Conservation (phyloP, 2,113 vertebrate genomes). For the Cephalopterus ornatus region DNA sequence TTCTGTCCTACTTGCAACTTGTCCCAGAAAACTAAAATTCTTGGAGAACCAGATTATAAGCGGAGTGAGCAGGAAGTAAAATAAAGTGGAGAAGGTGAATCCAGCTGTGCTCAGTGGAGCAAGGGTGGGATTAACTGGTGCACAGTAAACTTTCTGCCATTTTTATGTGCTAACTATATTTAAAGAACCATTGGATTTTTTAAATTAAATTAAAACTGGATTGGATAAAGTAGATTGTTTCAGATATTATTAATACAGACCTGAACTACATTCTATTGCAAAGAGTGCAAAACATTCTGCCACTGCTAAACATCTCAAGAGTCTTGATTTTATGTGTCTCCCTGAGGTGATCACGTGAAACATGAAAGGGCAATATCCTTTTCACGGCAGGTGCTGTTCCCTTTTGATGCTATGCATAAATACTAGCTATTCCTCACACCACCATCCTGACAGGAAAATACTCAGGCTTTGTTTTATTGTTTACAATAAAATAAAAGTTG, state of each 20-base stretch:
- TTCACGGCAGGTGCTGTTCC: not conserved
- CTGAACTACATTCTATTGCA: not conserved
- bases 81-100: not conserved
- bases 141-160: not conserved
- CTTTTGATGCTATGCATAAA: not conserved
- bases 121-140: not conserved
- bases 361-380: not conserved
- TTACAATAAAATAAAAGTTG: not conserved
- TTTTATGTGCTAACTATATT: not conserved
- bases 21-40: not conserved
- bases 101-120: not conserved
- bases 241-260: not conserved
- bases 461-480: not conserved
- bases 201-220: not conserved
- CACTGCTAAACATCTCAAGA: not conserved
- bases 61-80: not conserved
- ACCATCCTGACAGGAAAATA: not conserved
- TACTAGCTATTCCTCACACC: not conserved
- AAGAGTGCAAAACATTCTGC: not conserved
- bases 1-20: not conserved
- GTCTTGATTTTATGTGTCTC: not conserved
- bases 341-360: not conserved
- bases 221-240: not conserved
- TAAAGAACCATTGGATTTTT: not conserved
- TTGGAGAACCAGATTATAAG: slow-evolving; percentile 43